These are phyloP conservation scores for Gallinago stenura DNA, from an alignment of 2,797 vertebrate species.

Conservation along the genomic window DNA sequence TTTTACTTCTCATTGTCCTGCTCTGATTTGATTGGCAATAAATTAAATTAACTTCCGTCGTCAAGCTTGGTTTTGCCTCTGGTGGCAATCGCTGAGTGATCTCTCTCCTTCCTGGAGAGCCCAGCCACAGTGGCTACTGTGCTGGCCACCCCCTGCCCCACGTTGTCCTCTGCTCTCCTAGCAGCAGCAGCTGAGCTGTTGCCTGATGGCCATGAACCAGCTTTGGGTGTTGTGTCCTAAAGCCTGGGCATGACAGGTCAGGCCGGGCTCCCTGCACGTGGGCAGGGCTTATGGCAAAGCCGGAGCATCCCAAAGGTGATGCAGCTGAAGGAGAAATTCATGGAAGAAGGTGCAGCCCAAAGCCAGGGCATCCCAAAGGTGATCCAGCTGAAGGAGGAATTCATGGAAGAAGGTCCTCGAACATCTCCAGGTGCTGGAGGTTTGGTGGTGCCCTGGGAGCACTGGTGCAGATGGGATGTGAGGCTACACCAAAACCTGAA, in stretches of 20 bases:
- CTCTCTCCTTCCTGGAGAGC: background rate
- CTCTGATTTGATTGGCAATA: background rate
- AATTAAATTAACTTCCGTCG: background rate
- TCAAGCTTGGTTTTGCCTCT: rapidly evolving
- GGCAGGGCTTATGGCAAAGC: background rate
- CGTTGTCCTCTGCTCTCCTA: background rate
- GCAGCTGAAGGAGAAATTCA: background rate
- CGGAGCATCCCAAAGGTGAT: background rate
- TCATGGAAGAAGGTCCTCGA: background rate
- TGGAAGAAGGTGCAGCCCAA: background rate
- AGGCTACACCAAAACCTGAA: background rate
- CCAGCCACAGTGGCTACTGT: background rate
- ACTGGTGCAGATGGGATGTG: background rate
- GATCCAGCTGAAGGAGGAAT: background rate
- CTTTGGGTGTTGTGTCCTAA: background rate
- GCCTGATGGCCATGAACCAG: background rate
- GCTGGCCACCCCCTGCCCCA: rapidly evolving
- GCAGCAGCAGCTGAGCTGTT: background rate
- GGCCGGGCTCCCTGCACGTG: rapidly evolving
- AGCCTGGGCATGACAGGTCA: background rate
- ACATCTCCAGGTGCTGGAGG: background rate
- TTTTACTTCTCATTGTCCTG: background rate
- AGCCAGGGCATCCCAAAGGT: background rate
- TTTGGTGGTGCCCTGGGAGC: background rate
- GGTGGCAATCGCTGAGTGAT: background rate